Conservation (phyloP, 1,140 invertebrate species). For the Drosophila lini region DNA sequence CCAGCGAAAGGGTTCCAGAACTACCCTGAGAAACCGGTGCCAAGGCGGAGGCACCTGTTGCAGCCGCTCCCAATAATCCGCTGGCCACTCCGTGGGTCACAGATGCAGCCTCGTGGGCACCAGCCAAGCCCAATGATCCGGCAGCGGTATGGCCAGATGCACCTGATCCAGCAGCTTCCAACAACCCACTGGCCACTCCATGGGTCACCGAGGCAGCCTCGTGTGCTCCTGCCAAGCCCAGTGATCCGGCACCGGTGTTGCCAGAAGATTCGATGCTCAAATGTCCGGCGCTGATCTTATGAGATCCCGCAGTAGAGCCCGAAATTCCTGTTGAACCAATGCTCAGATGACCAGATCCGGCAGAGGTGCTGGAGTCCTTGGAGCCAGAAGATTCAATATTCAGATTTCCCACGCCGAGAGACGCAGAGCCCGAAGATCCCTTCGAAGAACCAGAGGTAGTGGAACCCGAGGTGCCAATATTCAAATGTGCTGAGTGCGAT, state of each 20-base stretch:
- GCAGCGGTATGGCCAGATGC: background rate
- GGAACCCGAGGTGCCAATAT: conserved; percentile 8
- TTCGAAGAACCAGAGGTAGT: conserved; percentile 3
- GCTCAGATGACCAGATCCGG: conserved; percentile 1
- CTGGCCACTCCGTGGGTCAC: conserved; percentile 3
- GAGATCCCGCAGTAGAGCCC: background rate
- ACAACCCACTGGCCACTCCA: conserved; percentile 1
- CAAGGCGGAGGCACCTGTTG: background rate
- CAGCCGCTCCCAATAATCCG: conserved; percentile 3
- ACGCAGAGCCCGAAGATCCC: conserved; percentile 13
- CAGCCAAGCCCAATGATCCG: background rate
- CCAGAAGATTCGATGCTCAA: conserved; percentile 12
- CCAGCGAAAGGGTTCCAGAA: conserved; percentile 1
- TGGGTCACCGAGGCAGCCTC: conserved; percentile 3
- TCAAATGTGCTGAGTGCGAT: background rate
- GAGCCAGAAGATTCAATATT: background rate
- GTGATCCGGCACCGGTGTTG: background rate
- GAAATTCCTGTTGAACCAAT: conserved; percentile 2
- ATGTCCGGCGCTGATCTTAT: conserved; percentile 1
- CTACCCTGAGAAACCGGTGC: background rate
- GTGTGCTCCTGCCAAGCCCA: conserved; percentile 7
- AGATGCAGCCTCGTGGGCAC: conserved; percentile 13
- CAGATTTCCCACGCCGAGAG: conserved; percentile 2
- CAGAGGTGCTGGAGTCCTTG: background rate
- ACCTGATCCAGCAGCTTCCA: background rate